Evolutionary conservation across 2,797 vertebrate genomes (phyloP), one percentile per base, ranked within the genome.

Genomic region (Urosaurus nigricauda): DNA sequence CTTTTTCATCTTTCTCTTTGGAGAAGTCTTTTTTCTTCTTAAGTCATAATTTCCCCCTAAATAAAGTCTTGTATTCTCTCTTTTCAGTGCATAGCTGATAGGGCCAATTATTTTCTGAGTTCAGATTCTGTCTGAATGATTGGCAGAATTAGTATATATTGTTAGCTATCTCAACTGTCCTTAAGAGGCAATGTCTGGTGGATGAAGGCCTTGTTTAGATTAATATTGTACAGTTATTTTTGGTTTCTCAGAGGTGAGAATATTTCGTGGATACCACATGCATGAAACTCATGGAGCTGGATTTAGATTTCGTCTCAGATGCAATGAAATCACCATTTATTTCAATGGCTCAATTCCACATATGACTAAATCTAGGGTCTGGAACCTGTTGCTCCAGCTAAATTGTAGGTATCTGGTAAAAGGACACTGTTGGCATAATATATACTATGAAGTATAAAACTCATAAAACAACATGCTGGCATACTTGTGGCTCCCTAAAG

Each of bases 1-100:
- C 70, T 90, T 43, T 82, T 79, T 3, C 26, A 19, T 60, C 70
- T 70, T 87, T 73, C 85, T 93, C 47, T 87, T 88, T 86, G 74
- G 85, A 88, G 43, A 90, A 56, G 60, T 90, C n/a, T 53, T 79
- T 63, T 2, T 21, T 35, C 16, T 37, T 5, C 17, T 80, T 80
- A n/a, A 37, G 8, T 80, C 53, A 29, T 4, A 5, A 47, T 43
- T 29, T 43, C 12, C 14, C 65, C 3, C 8, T n/a, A 37, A 35
- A 80, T 19, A 8, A 35, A 11, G 17, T 19, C 29, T 35, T 63
- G 58, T 40, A 43, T 82, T 65, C 29, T 19, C 60, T 60, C 35
- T 58, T 5, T 56, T 11, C 79, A 40, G 13, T 75, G 74, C 37
- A 75, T 17, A 74, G 35, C 14, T 1, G 37, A 32, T 35, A 60